phyloP scores from a whole-genome alignment of 1,140 invertebrate species.

The Fopius arisanus region DNA sequence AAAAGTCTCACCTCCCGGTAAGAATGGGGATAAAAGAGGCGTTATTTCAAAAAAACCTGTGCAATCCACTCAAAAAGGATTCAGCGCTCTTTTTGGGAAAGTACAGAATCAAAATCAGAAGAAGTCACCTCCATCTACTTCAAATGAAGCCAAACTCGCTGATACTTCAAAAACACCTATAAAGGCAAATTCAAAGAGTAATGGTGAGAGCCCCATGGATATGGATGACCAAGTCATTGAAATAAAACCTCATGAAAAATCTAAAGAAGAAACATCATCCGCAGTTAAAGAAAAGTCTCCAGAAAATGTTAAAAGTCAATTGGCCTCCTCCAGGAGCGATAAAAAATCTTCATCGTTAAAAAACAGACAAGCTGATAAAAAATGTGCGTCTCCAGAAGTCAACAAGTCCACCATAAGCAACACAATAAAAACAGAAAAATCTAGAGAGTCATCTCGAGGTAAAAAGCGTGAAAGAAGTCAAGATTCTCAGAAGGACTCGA shows the following conservation, averaged over 20 bases:
- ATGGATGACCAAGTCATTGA: slow-evolving; percentile 2
- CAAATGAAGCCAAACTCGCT: background rate
- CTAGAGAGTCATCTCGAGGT: slow-evolving; percentile 31
- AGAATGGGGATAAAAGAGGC: slow-evolving; percentile 31
- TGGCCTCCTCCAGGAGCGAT: background rate
- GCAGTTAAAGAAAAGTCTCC: background rate
- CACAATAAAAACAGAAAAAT: slow-evolving; percentile 23
- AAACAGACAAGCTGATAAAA: slow-evolving; percentile 3
- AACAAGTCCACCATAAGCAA: slow-evolving; percentile 19
- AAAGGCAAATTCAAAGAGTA: background rate
- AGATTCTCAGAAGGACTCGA: slow-evolving; percentile 34
- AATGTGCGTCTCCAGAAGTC: slow-evolving; percentile 10
- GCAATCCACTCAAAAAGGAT: slow-evolving; percentile 44
- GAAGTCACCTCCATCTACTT: slow-evolving; percentile 16
- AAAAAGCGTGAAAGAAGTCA: slow-evolving; percentile 49
- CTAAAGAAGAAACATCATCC: slow-evolving; percentile 3
- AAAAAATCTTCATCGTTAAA: background rate
- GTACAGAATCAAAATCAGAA: slow-evolving; percentile 34
- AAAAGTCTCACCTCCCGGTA: slow-evolving; percentile 31
- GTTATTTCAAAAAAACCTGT: slow-evolving; percentile 40
- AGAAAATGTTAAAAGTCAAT: background rate
- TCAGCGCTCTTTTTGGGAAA: slow-evolving; percentile 53
- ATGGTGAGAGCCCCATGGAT: slow-evolving; percentile 1
- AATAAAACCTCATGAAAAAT: background rate
- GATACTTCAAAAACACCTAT: background rate